These are phyloP conservation scores for Mechanitis messenoides DNA, from an alignment of 2,888 invertebrate genomes.

Conservation along the genomic window DNA sequence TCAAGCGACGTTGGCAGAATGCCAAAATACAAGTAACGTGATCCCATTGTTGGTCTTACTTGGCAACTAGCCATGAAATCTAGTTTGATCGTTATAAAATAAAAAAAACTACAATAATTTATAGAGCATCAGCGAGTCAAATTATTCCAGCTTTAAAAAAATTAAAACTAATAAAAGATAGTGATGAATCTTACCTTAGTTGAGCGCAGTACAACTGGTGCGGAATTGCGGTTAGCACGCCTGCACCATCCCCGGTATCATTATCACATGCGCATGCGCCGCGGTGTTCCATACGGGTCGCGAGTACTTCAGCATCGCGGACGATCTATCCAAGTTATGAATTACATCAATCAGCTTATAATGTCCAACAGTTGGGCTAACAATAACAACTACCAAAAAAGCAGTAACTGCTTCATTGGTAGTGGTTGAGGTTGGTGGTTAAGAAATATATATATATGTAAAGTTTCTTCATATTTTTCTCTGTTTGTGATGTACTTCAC, in stretches of 20 bases:
- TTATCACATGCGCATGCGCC: slow-evolving; percentile 99
- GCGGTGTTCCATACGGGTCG: slow-evolving; percentile 98
- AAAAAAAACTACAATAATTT: too few relatives aligned
- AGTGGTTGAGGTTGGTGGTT: too few relatives aligned
- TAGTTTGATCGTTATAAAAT: too few relatives aligned
- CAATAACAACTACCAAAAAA: too few relatives aligned
- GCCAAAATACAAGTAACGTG: slow-evolving; percentile 17
- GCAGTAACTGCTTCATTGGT: too few relatives aligned
- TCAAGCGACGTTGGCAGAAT: slow-evolving; percentile 20
- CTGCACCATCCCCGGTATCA: slow-evolving; percentile 99
- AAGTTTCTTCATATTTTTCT: too few relatives aligned
- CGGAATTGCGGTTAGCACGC: slow-evolving; percentile 97
- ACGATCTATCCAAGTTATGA: slow-evolving; percentile 82
- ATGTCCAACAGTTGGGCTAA: too few relatives aligned
- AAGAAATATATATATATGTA: too few relatives aligned
- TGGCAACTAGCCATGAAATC: slow-evolving; percentile 16
- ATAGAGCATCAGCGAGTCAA: too few relatives aligned
- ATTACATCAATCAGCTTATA: background rate
- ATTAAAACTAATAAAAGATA: background rate
- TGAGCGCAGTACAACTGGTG: slow-evolving; percentile 93
- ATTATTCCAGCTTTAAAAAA: background rate
- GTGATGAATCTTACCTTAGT: slow-evolving; percentile 79
- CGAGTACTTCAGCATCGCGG: slow-evolving; percentile 95
- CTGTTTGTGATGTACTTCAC: too few relatives aligned
- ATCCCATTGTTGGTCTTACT: slow-evolving; percentile 22